Evolutionary conservation across 2,888 invertebrate species (phyloP).

Genomic region (Anorthoa munda): DNA sequence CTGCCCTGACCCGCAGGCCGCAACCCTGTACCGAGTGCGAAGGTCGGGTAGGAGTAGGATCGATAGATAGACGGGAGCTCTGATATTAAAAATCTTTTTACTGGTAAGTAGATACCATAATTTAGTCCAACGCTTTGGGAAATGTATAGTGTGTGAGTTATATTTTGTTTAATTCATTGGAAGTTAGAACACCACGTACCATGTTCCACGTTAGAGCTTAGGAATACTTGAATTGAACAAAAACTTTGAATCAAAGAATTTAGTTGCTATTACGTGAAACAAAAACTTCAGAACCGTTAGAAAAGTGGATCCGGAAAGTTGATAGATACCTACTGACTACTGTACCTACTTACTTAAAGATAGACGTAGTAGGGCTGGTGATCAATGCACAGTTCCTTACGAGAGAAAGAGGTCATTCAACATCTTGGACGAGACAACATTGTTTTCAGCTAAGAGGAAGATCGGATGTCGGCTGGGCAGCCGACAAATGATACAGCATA

Average conservation of each 20-base stretch:
- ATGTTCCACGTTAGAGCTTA: no score
- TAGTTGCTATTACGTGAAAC: background rate
- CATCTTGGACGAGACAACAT: background rate
- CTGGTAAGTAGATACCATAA: background rate
- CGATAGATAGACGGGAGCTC: slow-evolving; percentile 5
- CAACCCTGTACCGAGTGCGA: slow-evolving; percentile 10
- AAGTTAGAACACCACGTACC: no score
- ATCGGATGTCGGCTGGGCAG: background rate
- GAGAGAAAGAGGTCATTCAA: background rate
- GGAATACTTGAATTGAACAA: no score
- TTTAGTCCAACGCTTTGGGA: background rate
- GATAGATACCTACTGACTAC: no score
- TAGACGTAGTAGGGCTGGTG: background rate
- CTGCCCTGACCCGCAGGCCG: slow-evolving; percentile 35
- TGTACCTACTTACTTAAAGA: no score
- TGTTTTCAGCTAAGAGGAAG: background rate
- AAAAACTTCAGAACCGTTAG: background rate
- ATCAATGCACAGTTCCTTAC: background rate
- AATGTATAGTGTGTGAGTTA: background rate
- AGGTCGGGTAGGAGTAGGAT: slow-evolving; percentile 35
- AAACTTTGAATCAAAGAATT: background rate
- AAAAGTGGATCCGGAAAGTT: background rate
- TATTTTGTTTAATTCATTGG: background rate
- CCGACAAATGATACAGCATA: background rate
- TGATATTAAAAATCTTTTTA: background rate